Conservation (phyloP, 2,888 invertebrate genomes). For the Melolontha melolontha region DNA sequence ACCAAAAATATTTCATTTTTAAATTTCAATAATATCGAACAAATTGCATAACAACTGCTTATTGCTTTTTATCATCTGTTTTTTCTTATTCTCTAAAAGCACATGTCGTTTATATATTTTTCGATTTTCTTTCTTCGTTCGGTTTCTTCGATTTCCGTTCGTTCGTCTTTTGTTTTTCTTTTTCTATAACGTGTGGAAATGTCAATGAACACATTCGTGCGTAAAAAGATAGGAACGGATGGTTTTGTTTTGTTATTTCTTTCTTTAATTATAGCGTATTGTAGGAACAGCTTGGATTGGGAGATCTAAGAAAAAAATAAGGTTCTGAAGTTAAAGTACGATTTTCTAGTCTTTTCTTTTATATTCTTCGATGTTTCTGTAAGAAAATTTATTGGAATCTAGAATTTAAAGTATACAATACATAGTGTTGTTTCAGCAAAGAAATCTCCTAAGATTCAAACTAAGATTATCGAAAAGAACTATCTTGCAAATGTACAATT, state of each 20-base stretch:
- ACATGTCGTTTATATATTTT: no score
- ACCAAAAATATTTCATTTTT: conserved; percentile 25
- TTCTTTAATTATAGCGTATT: conserved; percentile 6
- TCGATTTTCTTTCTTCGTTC: not conserved
- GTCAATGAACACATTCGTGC: conserved; percentile 35
- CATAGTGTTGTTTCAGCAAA: no score
- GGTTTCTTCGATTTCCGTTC: conserved; percentile 4
- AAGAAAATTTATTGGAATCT: conserved; percentile 26
- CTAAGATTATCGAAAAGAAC: no score
- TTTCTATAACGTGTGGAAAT: conserved; percentile 4
- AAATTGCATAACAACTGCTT: not conserved
- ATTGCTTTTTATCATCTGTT: not conserved
- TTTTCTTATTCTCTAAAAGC: no score
- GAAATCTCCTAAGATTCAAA: no score
- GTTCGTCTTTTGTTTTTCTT: conserved; percentile 9
- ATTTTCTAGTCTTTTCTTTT: conserved; percentile 22
- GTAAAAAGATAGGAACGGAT: conserved; percentile 29
- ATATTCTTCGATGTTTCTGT: conserved; percentile 23
- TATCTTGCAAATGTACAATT: no score
- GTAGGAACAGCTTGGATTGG: conserved; percentile 29
- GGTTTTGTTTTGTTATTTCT: not conserved
- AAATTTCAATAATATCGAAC: no score
- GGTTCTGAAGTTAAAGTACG: conserved; percentile 4
- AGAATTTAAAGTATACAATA: not conserved
- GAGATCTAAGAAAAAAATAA: conserved; percentile 25